phyloP scores from a whole-genome alignment of 2,797 vertebrate species.

The Pseudomugil tenellus region DNA sequence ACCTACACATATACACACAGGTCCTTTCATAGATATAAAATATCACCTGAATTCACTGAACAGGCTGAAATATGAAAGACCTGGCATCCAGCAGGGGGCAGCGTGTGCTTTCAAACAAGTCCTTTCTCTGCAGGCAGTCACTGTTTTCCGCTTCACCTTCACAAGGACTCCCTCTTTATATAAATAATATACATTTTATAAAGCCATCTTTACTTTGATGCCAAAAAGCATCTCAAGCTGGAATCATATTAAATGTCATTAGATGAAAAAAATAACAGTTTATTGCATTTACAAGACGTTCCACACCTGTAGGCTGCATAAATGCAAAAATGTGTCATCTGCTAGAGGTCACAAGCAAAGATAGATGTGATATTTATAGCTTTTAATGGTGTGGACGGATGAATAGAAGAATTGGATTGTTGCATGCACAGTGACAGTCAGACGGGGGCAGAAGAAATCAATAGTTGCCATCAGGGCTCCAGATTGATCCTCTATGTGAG shows the following conservation, averaged over 20 bases:
- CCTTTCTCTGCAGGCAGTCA: slow-evolving; percentile 1
- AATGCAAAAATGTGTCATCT: slow-evolving; percentile 25
- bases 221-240: background rate
- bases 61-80: background rate
- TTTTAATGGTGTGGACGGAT: background rate
- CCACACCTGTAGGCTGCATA: slow-evolving; percentile 17
- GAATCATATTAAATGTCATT: background rate
- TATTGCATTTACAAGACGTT: background rate
- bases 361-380: slow-evolving; percentile 43
- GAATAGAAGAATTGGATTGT: slow-evolving; percentile 30
- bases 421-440: slow-evolving; percentile 34
- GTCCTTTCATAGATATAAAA: background rate
- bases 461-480: slow-evolving; percentile 42
- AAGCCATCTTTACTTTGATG: background rate
- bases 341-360: slow-evolving; percentile 37
- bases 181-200: background rate
- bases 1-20: background rate
- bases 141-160: slow-evolving; percentile 53
- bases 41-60: background rate
- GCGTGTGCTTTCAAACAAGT: slow-evolving; percentile 33
- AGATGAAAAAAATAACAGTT: background rate
- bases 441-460: slow-evolving; percentile 44
- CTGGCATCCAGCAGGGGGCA: slow-evolving; percentile 66
- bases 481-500: slow-evolving; percentile 59
- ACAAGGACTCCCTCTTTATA: slow-evolving; percentile 41